These are phyloP conservation scores for Onthophagus sagittarius DNA, from an alignment of 2,888 invertebrate species.

Conservation along the genomic window DNA sequence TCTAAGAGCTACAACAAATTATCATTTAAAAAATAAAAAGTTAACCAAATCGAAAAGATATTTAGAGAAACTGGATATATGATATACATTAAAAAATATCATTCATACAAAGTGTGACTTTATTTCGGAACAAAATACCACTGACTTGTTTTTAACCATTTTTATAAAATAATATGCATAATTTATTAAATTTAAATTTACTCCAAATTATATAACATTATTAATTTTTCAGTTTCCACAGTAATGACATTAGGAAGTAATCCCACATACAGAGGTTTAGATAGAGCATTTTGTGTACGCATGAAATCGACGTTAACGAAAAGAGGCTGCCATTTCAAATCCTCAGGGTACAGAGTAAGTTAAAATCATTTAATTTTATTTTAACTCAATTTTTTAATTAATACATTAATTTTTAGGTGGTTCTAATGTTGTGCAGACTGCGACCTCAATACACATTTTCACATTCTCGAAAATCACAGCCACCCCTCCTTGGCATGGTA, in stretches of 20 bases:
- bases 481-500: slow-evolving; percentile 88
- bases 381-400: not conserved
- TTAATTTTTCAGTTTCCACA: slow-evolving; percentile 70
- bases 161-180: too few species aligned
- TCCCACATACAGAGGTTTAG: slow-evolving; percentile 73
- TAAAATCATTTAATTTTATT: not conserved
- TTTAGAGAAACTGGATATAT: too few species aligned
- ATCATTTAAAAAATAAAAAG: too few species aligned
- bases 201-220: too few species aligned
- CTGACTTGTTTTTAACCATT: too few species aligned
- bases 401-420: slow-evolving; percentile 65
- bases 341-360: slow-evolving; percentile 91
- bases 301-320: slow-evolving; percentile 98
- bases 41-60: too few species aligned
- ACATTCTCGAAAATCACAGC: slow-evolving; percentile 81
- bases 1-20: too few species aligned
- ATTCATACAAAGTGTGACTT: too few species aligned
- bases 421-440: slow-evolving; percentile 84
- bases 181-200: too few species aligned
- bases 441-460: slow-evolving; percentile 92
- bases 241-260: slow-evolving; percentile 73
- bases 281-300: slow-evolving; percentile 88
- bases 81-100: too few species aligned
- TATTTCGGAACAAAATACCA: too few species aligned
- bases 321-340: slow-evolving; percentile 94